Conservation (phyloP, 2,797 vertebrate genomes). For the Ficedula albicollis region DNA sequence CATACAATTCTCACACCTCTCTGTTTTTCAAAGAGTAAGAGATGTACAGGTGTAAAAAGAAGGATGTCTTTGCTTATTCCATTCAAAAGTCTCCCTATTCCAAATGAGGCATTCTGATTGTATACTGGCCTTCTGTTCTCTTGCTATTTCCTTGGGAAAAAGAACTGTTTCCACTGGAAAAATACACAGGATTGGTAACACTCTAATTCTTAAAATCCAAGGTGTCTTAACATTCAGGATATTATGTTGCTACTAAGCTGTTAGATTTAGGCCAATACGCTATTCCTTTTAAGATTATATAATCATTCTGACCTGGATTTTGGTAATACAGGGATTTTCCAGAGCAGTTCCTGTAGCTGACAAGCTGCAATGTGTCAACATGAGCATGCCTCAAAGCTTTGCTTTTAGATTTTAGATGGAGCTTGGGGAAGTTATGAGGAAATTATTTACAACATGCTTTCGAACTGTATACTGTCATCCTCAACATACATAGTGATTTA, state of each 20-base stretch:
- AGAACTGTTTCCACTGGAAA: not conserved
- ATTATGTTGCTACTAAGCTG: not conserved
- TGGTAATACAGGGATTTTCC: not conserved
- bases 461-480: not conserved
- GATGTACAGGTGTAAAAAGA: not conserved
- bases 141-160: not conserved
- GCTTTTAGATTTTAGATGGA: not conserved
- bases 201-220: not conserved
- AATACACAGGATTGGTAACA: not conserved
- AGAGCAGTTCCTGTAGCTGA: not conserved
- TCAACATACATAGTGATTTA: not conserved
- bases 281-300: not conserved
- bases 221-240: not conserved
- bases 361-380: not conserved
- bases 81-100: not conserved
- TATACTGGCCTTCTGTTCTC: not conserved
- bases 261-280: not conserved
- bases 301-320: not conserved
- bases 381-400: not conserved
- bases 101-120: not conserved
- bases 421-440: not conserved
- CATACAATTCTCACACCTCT: not conserved
- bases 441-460: not conserved
- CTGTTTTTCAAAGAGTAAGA: not conserved
- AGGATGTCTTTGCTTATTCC: not conserved